phyloP scores from a whole-genome alignment of 2,113 vertebrate species.

The human region DNA sequence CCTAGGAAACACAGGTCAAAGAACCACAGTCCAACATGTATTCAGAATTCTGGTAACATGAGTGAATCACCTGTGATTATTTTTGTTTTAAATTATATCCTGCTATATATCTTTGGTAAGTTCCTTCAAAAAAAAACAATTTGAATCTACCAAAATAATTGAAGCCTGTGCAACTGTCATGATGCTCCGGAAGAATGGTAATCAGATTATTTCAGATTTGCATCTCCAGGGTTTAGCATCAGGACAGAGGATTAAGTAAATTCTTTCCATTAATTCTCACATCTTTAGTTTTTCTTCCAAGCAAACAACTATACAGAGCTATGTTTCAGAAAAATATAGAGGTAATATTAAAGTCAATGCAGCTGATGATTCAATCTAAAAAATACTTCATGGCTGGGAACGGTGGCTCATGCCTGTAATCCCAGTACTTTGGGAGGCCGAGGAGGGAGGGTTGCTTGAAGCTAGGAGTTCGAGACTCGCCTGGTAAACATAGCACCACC shows the following conservation, averaged over 20 bases:
- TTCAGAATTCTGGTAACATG: constrained; percentile 8
- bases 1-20: constrained; percentile 12
- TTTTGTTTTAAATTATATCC: not conserved
- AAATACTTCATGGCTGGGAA: not conserved
- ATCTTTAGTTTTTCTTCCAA: constrained; percentile 31
- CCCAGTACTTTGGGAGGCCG: too few species aligned
- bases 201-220: not conserved
- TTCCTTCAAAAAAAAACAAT: not conserved
- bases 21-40: not conserved
- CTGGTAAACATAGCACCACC: too few species aligned
- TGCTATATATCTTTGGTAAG: not conserved
- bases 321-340: constrained; percentile 26
- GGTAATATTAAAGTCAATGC: constrained; percentile 18
- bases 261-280: constrained; percentile 16
- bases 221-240: not conserved
- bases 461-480: too few species aligned
- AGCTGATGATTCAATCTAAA: constrained; percentile 24
- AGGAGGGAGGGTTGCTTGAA: too few species aligned
- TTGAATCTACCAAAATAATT: constrained; percentile 24
- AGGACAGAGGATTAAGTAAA: constrained; percentile 16
- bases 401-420: too few species aligned
- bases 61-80: not conserved
- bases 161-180: not conserved
- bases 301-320: constrained; percentile 9
- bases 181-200: not conserved